Evolutionary conservation across 1,140 invertebrate genomes (phyloP), one percentile per base, ranked within the genome.

Genomic region (Drosophila kepulauana): DNA sequence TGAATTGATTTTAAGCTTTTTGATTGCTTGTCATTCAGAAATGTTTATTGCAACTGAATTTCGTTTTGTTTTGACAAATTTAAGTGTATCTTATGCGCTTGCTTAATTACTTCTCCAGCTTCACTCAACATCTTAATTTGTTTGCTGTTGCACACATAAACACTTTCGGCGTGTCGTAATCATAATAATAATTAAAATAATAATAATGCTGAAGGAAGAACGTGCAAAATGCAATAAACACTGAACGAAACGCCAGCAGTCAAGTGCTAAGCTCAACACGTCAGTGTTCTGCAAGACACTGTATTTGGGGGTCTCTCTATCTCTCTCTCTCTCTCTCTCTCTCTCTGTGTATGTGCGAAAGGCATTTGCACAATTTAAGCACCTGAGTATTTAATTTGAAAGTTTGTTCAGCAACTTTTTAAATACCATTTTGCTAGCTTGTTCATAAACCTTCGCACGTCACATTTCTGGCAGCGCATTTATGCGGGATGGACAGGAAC

Each of bases 331-430:
- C 3, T 25, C 3, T 25, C 20, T 25, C 20, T 25, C 20, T 25
- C 20, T 25, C 3, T 25, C 20, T 52, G 15, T 33, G 52, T 35
- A n/a, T 58, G 61, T 65, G 54, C 73, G 59, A 63, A 71, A 64
- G 73, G 73, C 33, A 78, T 72, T 75, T 65, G 71, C 78, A 78
- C 67, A 78, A 68, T 86, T 79, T 87, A 79, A 81, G 71, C 75
- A 68, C 10, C 70, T 11, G 61, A 51, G 67, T 72, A 75, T 86
- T 86, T 86, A 78, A 82, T 87, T 86, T 86, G 64, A 79, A 86
- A 86, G 82, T 86, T 85, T 86, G 82, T 74, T 69, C 56, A 78
- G 75, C 64, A 87, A 86, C 79, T 82, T 86, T 85, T 86, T 86
- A 85, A 86, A 85, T 81, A 75, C 65, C 82, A 52, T 75, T 84